Evolutionary conservation across 1,140 invertebrate species (phyloP), one percentile per base, ranked within the genome.

Genomic region (Papilio glaucus): DNA sequence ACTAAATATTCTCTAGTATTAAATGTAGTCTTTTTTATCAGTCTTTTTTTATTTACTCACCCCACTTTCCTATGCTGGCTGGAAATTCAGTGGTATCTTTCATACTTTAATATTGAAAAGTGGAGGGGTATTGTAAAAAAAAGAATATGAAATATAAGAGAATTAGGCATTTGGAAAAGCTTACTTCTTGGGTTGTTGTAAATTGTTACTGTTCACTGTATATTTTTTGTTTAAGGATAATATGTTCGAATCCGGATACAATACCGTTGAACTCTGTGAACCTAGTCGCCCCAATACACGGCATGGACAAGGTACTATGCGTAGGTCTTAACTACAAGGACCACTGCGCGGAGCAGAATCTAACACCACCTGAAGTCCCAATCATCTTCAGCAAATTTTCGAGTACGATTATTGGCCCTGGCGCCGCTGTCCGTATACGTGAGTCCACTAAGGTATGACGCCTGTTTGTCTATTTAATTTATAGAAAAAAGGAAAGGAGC

Each of bases 351-450:
- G 95, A 96, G 77, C 95, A 96, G 85, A 95, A 95, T 26, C 80
- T 94, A 9, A 94, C 94, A 0, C 93, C 95, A 10, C 96, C 96
- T 0, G 83, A 90, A 45, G 95, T 95, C 61, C 96, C 96, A 0
- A 94, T 96, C 69, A 94, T 96, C 65, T 96, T 96, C 85, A 95
- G 93, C 85, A 96, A 96, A 85, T 96, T 96, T 79, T 92, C 96
- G 12, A 97, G 96, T 79, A 95, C 95, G 33, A 95, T 98, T 42
- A 94, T 96, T 21, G 97, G 97, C 3, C 96, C 97, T 0, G 93
- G 93, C 77, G 97, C 97, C 80, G 93, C 96, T 78, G 94, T 98
- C 6, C 83, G 77, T 53, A 65, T 93, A 4, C 86, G 87, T 68
- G 76, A 90, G 29, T 73, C 89, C 39, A 90, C 91, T 38, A 72